phyloP scores from a whole-genome alignment of 2,797 vertebrate genomes.

The Phataginus tetradactyla region DNA sequence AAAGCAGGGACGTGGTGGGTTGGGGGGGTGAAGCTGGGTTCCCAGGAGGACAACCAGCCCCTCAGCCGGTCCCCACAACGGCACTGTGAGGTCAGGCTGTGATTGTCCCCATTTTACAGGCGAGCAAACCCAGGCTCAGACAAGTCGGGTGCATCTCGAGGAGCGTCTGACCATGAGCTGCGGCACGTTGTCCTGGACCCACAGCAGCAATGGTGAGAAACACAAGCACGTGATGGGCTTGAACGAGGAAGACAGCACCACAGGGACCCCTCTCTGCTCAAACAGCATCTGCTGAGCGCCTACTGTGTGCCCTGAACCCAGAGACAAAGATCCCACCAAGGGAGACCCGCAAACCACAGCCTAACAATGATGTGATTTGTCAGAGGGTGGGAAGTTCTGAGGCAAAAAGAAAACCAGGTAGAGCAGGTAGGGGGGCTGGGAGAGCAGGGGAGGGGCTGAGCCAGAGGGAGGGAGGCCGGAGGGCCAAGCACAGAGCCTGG shows the following conservation, averaged over 20 bases:
- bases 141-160: neutral
- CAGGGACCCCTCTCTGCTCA: neutral
- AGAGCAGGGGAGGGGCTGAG: no score
- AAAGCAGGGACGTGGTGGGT: neutral
- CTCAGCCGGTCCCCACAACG: neutral
- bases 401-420: neutral
- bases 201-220: neutral
- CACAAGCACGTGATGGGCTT: neutral
- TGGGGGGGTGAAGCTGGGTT: neutral
- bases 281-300: neutral
- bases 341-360: no score
- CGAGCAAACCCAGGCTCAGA: neutral
- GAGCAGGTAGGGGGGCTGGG: neutral
- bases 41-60: neutral
- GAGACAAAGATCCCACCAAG: neutral
- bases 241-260: neutral
- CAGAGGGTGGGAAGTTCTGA: neutral
- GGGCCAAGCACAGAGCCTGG: no score
- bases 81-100: neutral
- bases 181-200: neutral
- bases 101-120: neutral
- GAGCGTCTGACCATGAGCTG: rapidly evolving
- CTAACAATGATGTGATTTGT: neutral
- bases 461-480: neutral
- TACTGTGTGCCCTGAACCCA: neutral